Evolutionary conservation across 2,797 vertebrate species (phyloP), one percentile per base, ranked within the genome.

Genomic region (Darevskia nairensis): DNA sequence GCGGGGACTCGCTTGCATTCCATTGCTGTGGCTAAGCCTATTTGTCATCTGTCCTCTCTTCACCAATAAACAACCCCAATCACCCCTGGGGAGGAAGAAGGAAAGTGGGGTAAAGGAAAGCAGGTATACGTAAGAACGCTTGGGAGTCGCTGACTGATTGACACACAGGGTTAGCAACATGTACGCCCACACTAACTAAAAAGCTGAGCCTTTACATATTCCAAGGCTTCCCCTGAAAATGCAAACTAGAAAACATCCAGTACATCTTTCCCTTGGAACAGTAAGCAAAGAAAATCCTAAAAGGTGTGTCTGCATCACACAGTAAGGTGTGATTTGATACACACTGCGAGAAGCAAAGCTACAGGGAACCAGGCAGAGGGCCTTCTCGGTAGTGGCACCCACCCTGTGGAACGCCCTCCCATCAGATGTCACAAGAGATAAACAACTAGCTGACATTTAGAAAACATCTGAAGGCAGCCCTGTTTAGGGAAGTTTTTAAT

Each of bases 1-100:
- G 96, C 92, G 89, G 90, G 85, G 91, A 81, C 88, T 93, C 85
- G 35, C 94, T 94, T 1, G 77, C 88, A 92, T 96, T 95, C 95
- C 94, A 80, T 55, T 21, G 90, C 91, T 90, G 61, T 32, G 83
- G 4, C 89, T 80, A 91, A 88, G 75, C 92, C 86, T 83, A 11
- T 89, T 88, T 91, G 89, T 94, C 86, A 91, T 91, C 91, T 88
- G 75, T 89, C 90, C 92, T 76, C 80, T 83, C 64, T 41, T 11
- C 21, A 6, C 72, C 80, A 83, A 88, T 68, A 69, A 88, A 82
- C 44, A 50, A 82, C 13, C 44, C 71, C 3, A 29, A 75, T 25
- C 79, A 35, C 72, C 39, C 29, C 55, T 25, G 32, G 61, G n/a
- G 86, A 82, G 21, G n/a, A 50, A 35, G 59, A 55, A 74, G 27